Evolutionary conservation across 1,140 invertebrate species (phyloP), one percentile per base, ranked within the genome.

Genomic region (Eciton burchellii): DNA sequence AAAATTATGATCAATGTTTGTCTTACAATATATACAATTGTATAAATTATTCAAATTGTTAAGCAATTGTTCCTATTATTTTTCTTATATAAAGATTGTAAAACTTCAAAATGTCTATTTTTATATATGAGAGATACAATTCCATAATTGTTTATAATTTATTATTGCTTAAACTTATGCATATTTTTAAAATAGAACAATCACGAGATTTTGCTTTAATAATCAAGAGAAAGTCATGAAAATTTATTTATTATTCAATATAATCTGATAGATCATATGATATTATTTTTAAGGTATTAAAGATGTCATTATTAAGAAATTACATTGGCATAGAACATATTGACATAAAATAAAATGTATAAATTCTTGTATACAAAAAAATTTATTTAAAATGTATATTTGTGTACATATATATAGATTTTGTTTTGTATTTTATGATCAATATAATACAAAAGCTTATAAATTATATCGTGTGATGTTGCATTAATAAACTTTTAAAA

Each of bases 381-480:
- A 35, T 73, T 59, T 73, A 73, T 73, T 73, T 29, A 73, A 73
- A 29, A 73, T 73, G 45, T 60, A 73, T 21, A 73, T n/a, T 35
- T 54, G 9, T 60, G n/a, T 21, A 41, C 41, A 41, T 35, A 26
- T 6, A 21, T 56, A 56, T 35, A 3, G 12, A 14, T 35, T 35
- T 70, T 5, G 0, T 11, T 70, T 70, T 21, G 52, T 21, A 21
- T 70, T 12, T 8, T n/a, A n/a, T 8, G 12, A 52, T 19, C 16
- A 29, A 29, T 6, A 35, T 8, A 47, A 5, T 49, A 24, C 24
- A 9, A 26, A 66, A 66, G n/a, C 24, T 47, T 5, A 3, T 16
- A 52, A 26, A 14, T 29, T 26, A 52, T n/a, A 26, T 19, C 2
- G 2, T 68, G 6, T 35, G 29, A 16, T 11, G 19, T 26, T 1